These are phyloP conservation scores for Nannoperca obscura DNA, from an alignment of 2,797 vertebrate species.

Conservation along the genomic window DNA sequence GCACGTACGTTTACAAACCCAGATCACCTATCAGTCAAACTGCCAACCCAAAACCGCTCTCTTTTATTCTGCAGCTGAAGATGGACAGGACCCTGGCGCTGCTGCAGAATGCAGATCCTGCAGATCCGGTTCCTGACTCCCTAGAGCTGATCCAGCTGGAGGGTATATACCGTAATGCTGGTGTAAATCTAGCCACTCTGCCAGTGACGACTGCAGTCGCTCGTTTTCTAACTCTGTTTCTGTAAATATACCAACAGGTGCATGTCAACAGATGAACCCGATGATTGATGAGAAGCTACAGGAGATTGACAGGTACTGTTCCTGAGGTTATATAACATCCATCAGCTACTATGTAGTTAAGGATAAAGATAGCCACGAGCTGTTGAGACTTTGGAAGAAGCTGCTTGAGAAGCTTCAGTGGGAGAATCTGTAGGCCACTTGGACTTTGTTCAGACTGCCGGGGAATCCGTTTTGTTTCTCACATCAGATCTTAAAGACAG, in stretches of 20 bases:
- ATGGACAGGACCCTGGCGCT: constrained; percentile 94
- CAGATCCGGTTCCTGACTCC: constrained; percentile 89
- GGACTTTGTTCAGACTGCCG: neutral
- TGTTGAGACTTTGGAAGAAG: too few species aligned
- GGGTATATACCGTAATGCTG: constrained; percentile 83
- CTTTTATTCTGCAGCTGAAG: constrained; percentile 85
- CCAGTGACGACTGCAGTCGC: constrained; percentile 4
- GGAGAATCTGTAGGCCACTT: neutral
- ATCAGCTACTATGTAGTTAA: too few species aligned
- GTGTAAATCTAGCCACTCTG: constrained; percentile 23
- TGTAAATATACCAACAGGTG: constrained; percentile 76
- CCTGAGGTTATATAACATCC: too few species aligned
- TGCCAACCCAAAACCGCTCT: neutral
- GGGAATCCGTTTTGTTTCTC: too few species aligned
- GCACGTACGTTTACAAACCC: neutral
- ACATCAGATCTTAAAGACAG: too few species aligned
- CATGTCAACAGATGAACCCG: constrained; percentile 97
- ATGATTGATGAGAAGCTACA: constrained; percentile 97
- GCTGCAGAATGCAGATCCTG: constrained; percentile 95
- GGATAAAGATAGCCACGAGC: neutral
- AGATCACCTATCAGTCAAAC: neutral
- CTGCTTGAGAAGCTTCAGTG: neutral
- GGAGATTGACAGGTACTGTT: constrained; percentile 93
- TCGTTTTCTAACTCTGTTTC: constrained; percentile 20
- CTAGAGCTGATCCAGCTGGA: constrained; percentile 92